Conservation (phyloP, 1,140 invertebrate species). For the Lepeophtheirus salmonis region DNA sequence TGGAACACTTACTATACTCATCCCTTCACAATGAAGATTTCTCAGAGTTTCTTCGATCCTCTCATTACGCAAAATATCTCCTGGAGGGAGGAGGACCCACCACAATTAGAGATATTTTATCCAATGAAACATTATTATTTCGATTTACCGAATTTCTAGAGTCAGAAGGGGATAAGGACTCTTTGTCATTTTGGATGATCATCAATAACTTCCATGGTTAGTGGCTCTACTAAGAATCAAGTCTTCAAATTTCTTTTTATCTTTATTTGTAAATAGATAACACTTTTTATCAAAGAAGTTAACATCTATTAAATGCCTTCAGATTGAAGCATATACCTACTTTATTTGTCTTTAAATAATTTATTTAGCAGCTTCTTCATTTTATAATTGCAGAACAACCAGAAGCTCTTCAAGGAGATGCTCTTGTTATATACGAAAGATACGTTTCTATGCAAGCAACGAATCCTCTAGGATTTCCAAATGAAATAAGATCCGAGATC, state of each 20-base stretch:
- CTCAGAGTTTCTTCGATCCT: background rate
- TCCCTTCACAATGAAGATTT: background rate
- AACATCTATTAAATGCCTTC: no score
- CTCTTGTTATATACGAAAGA: background rate
- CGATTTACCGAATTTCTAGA: slow-evolving; percentile 6
- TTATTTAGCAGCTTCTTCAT: no score
- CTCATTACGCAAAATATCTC: background rate
- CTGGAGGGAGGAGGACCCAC: background rate
- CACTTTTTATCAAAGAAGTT: no score
- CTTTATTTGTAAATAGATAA: no score
- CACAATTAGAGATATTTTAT: background rate
- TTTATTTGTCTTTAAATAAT: no score
- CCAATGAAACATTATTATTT: background rate
- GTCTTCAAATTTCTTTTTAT: no score
- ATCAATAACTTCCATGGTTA: slow-evolving; percentile 7
- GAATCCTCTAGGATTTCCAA: background rate
- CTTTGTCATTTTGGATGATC: slow-evolving; percentile 1
- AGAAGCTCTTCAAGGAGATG: background rate
- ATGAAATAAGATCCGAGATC: background rate
- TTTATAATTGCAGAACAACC: background rate
- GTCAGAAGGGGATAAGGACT: background rate
- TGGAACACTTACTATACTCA: background rate
- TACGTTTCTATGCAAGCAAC: slow-evolving; percentile 7
- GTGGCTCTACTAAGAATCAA: no score
- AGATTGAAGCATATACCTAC: no score